Percentiles rank a stretch among this genome's conserved stretches.
These are phyloP conservation scores for Brachionus paranguensis DNA, from an alignment of 1,140 invertebrate species.

Conservation along the genomic window DNA sequence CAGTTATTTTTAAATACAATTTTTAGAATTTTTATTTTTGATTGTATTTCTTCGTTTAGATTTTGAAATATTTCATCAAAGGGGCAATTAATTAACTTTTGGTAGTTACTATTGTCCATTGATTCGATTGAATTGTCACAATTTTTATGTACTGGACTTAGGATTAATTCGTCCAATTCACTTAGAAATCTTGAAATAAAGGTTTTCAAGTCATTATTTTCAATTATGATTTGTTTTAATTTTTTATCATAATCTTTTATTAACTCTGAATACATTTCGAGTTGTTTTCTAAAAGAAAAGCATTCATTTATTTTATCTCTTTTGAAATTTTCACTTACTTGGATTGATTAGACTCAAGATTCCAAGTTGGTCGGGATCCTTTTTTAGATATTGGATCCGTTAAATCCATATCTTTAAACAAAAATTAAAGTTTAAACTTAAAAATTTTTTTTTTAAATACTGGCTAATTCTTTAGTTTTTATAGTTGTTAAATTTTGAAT, in stretches of 20 bases:
- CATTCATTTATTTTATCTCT: neutral
- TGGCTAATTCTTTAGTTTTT: neutral
- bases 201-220: neutral
- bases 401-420: neutral
- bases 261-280: slow-evolving; percentile 5
- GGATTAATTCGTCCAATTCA: neutral
- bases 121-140: neutral
- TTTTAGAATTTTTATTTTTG: neutral
- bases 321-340: neutral
- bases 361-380: neutral
- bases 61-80: slow-evolving; percentile 24
- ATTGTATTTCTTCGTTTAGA: neutral
- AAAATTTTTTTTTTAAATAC: neutral
- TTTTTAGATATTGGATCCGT: slow-evolving; percentile 4
- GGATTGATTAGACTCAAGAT: neutral
- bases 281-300: neutral
- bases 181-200: neutral
- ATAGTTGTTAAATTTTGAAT: slow-evolving; percentile 12
- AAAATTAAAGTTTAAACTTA: neutral
- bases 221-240: slow-evolving; percentile 18
- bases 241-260: slow-evolving; percentile 27
- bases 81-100: neutral
- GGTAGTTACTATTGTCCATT: neutral
- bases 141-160: neutral
- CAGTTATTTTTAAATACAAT: neutral